phyloP scores from a whole-genome alignment of 2,888 invertebrate species.

The Slavum lentiscoides region DNA sequence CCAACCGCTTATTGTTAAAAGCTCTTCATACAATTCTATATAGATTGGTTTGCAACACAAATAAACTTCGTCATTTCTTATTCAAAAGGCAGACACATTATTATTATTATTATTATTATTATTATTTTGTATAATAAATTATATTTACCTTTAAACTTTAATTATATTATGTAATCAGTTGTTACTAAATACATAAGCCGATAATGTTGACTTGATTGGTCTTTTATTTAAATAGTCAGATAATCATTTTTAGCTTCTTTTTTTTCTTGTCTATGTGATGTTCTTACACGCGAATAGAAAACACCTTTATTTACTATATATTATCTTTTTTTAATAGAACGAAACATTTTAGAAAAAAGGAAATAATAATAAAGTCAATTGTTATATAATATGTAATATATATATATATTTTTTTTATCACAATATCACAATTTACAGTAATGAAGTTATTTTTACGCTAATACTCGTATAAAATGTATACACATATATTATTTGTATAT shows the following conservation, averaged over 20 bases:
- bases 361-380: not conserved
- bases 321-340: not conserved
- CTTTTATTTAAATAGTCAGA: not conserved
- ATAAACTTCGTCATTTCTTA: not conserved
- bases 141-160: too few relatives aligned
- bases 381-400: slow-evolving; percentile 19
- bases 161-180: not conserved
- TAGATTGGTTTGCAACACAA: not conserved
- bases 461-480: slow-evolving; percentile 2
- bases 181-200: not conserved
- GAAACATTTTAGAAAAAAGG: not conserved
- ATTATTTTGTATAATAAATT: too few relatives aligned
- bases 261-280: too few relatives aligned
- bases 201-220: too few relatives aligned
- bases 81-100: too few relatives aligned
- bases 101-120: too few relatives aligned
- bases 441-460: slow-evolving; percentile 21
- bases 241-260: not conserved
- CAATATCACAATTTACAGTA: slow-evolving; percentile 30
- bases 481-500: not conserved
- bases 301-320: not conserved
- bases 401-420: slow-evolving; percentile 19
- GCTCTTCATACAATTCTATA: not conserved
- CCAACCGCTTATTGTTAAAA: not conserved
- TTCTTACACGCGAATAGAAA: too few relatives aligned